Evolutionary conservation across 1,140 invertebrate species (phyloP), one percentile per base, ranked within the genome.

Genomic region (Nebria ingens): DNA sequence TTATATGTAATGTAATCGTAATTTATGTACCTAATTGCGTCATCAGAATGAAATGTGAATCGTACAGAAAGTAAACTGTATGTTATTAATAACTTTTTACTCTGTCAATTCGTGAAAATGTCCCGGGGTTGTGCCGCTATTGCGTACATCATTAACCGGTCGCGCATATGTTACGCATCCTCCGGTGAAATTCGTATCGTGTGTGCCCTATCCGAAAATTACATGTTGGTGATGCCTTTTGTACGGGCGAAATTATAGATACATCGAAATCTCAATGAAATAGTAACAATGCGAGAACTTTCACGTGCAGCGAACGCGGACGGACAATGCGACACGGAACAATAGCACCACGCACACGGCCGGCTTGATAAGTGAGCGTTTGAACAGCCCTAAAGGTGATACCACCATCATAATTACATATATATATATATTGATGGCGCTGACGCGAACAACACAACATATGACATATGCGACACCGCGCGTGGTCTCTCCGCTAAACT

Each of bases 211-310:
- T 12, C 15, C 17, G 9, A 17, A 45, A 45, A 45, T 45, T 12
- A 45, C 15, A 45, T 17, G 40, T 45, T 45, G 3, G 6, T 6
- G 25, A 9, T 34, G 25, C n/a, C n/a, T 34, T 34, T n/a, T 34
- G 25, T 34, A 45, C 40, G 25, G 25, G n/a, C n/a, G 15, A 45
- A 45, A 45, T 45, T 45, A 45, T 45, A 45, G 40, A 45, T 45
- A 45, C 17, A 45, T n/a, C n/a, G 17, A 45, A 45, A 12, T 45
- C 40, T 17, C 40, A 45, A 45, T 45, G 9, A 45, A 45, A 9
- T 9, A 34, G 17, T 17, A 45, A 45, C 40, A 45, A 45, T 45
- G 17, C 15, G n/a, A n/a, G n/a, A 59, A 56, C 50, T 59, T 55
- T 56, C 54, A 49, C 57, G 23, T 56, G 15, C 3, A 17, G 9